These are phyloP conservation scores for Etia nguti DNA, from an alignment of 2,113 vertebrate species.

Conservation along the genomic window DNA sequence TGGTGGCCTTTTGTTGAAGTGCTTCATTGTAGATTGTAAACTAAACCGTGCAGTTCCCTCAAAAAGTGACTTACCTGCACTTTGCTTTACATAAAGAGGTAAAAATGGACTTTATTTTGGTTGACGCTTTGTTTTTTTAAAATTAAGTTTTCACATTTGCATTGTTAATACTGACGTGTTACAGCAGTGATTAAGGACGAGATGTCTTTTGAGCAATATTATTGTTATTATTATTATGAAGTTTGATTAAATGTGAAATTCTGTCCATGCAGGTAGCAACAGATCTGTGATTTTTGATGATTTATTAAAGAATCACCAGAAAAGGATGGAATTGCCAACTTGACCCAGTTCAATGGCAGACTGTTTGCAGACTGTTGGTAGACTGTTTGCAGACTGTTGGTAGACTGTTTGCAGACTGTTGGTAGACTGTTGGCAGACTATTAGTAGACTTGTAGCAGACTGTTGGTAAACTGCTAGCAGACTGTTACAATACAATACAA, in stretches of 20 bases:
- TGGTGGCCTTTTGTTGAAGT: background rate
- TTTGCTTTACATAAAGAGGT: background rate
- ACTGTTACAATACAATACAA: no score
- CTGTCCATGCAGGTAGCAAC: background rate
- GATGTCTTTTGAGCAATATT: background rate
- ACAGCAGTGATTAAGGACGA: background rate
- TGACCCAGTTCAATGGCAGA: background rate
- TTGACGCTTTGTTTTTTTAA: no score
- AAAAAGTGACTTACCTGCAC: background rate
- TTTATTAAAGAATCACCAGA: background rate
- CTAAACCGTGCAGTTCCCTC: background rate
- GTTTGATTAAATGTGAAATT: background rate
- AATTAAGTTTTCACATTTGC: background rate
- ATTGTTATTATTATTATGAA: background rate
- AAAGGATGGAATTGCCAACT: background rate
- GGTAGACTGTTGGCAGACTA: no score
- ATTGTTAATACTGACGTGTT: background rate
- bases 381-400: no score
- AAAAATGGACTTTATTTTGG: background rate
- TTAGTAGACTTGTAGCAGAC: no score
- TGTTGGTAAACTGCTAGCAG: no score
- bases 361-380: background rate
- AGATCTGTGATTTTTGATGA: background rate
- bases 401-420: no score
- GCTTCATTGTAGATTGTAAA: background rate